A percentile compares a stretch with the other conserved stretches of the same genome.
phyloP scores from a whole-genome alignment of 2,113 vertebrate genomes.

The Pungitius pungitius region DNA sequence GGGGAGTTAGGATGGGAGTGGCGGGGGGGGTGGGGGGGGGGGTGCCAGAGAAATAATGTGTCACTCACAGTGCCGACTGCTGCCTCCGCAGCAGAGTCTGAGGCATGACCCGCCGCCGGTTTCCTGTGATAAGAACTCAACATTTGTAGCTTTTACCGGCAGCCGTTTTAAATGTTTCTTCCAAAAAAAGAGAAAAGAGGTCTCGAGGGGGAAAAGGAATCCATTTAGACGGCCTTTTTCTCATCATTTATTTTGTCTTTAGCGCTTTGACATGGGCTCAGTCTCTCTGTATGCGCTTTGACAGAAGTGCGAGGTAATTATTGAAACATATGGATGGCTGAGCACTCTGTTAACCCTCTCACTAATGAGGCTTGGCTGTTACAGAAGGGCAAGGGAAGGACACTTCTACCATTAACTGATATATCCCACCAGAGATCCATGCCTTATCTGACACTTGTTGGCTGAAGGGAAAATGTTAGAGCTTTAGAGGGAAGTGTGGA shows the following conservation, averaged over 20 bases:
- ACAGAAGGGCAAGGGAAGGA: slow-evolving; percentile 74
- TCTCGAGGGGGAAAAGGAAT: slow-evolving; percentile 5
- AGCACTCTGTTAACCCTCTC: slow-evolving; percentile 67
- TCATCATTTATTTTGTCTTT: slow-evolving; percentile 15
- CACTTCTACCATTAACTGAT: slow-evolving; percentile 66
- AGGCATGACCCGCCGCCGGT: slow-evolving; percentile 42
- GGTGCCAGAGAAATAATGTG: slow-evolving; percentile 82
- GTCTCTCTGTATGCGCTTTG: slow-evolving; percentile 43
- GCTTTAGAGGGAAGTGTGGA: neutral
- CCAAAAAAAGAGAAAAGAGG: neutral
- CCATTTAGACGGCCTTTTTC: slow-evolving; percentile 8
- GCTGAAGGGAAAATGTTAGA: slow-evolving; percentile 14
- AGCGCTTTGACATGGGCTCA: slow-evolving; percentile 6
- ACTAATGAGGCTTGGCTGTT: slow-evolving; percentile 74
- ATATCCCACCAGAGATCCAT: slow-evolving; percentile 53
- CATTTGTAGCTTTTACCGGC: slow-evolving; percentile 53
- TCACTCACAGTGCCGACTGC: slow-evolving; percentile 80
- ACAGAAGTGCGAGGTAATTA: slow-evolving; percentile 74
- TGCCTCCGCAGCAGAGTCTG: slow-evolving; percentile 60
- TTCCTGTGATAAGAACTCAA: slow-evolving; percentile 56
- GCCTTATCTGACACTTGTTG: slow-evolving; percentile 44
- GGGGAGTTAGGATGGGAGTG: slow-evolving; percentile 42
- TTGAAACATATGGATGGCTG: slow-evolving; percentile 74
- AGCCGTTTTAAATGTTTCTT: slow-evolving; percentile 15
- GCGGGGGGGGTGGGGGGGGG: slow-evolving; percentile 56